Evolutionary conservation across 2,113 vertebrate genomes (phyloP), one percentile per base, ranked within the genome.

Genomic region (Odocoileus virginianus): DNA sequence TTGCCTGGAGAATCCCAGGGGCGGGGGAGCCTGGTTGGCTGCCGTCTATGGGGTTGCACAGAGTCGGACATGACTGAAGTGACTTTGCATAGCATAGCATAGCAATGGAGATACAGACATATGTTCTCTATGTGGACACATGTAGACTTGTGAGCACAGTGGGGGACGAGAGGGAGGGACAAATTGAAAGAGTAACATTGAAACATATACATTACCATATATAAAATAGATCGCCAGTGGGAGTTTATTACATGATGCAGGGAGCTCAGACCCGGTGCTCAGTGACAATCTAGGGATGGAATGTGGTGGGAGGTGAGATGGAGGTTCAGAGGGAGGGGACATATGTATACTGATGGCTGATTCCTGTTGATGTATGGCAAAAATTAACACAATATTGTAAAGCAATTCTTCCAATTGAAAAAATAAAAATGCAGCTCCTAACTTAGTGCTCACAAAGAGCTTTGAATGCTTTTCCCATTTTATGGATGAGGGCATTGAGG

Each of bases 181-280:
- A 76, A 7, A 76, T 2, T 43, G 40, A 76, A 76, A 1, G 12
- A 27, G 71, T 43, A 40, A 43, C 71, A 76, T 1, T 76, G 71
- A 43, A 14, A 15, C 1, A 0, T 27, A 27, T 27, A 15, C 71
- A 13, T 76, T 15, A 76, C 3, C 40, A 0, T 3, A 76, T 43
- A 14, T 43, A 76, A 76, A 25, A 76, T 27, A 76, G 71, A 43
- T 76, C 1, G 0, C 71, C 40, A 27, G 40, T 43, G 71, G 40
- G 71, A 76, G 6, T 43, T 43, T 15, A 27, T 27, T 43, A 25
- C 2, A 7, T 27, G 40, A 76, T 76, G 21, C 1, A 1, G 36
- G 40, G 40, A 76, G 71, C 23, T 43, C 71, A 76, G 40, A 76
- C 12, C 12, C 0, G 0, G 23, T 76, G 23, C 71, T 76, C 40